phyloP scores from a whole-genome alignment of 1,140 invertebrate species.

The Sweltsa coloradensis region DNA sequence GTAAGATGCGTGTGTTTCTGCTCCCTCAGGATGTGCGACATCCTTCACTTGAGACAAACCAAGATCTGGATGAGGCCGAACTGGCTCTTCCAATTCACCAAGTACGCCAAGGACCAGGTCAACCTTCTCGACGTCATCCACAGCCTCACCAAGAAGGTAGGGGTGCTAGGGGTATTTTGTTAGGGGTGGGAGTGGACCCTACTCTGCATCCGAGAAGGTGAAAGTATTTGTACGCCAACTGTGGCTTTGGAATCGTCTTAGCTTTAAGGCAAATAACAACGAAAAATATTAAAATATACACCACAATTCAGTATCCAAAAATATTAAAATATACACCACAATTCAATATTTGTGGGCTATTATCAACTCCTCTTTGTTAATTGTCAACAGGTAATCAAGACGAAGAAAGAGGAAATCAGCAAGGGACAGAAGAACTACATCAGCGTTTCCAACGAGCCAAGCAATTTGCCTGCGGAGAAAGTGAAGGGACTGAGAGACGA shows the following conservation, averaged over 20 bases:
- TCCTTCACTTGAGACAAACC: slow-evolving; percentile 71
- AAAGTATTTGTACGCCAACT: no score
- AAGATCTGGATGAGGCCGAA: slow-evolving; percentile 72
- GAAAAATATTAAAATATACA: no score
- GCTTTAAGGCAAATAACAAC: no score
- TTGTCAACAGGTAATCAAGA: slow-evolving; percentile 49
- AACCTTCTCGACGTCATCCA: slow-evolving; percentile 69
- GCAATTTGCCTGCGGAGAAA: slow-evolving; percentile 26
- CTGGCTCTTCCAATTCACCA: slow-evolving; percentile 63
- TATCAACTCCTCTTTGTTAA: no score
- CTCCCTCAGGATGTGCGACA: slow-evolving; percentile 62
- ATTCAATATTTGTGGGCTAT: no score
- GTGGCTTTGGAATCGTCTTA: no score
- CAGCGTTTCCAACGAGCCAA: slow-evolving; percentile 31
- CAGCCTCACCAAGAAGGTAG: slow-evolving; percentile 68
- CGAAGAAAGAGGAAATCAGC: slow-evolving; percentile 61
- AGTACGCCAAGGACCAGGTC: slow-evolving; percentile 59
- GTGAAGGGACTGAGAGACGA: slow-evolving; percentile 55
- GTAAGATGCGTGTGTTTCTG: no score
- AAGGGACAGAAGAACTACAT: slow-evolving; percentile 38
- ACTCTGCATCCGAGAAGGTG: no score
- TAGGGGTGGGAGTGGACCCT: no score
- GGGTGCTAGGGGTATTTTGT: no score
- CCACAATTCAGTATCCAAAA: no score
- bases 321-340: no score